Percentiles rank a stretch among this genome's conserved stretches.
These are phyloP conservation scores for Lycopodina hypogea DNA, from an alignment of 37 sponge, comb jelly and placozoan genomes.

Conservation along the genomic window DNA sequence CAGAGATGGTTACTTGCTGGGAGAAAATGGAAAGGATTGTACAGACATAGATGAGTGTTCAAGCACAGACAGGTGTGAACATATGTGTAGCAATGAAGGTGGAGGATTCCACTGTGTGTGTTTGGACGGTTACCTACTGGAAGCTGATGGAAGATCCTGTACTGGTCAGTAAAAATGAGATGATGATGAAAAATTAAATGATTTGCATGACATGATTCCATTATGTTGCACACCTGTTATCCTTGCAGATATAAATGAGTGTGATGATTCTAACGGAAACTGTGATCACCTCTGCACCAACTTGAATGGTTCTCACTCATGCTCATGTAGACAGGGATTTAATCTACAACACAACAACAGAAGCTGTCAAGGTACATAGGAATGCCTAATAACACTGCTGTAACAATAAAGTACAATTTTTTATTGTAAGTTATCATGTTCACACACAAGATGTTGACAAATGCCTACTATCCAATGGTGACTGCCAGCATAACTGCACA, in stretches of 20 bases:
- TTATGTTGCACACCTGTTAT: neutral
- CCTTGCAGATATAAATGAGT: slow-evolving; percentile 33
- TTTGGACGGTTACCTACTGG: neutral
- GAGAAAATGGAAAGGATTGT: neutral
- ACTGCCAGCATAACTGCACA: slow-evolving; percentile 34
- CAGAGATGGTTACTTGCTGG: slow-evolving; percentile 5
- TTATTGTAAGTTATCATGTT: neutral
- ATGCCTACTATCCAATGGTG: slow-evolving; percentile 26
- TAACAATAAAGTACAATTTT: neutral
- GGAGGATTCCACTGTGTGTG: neutral
- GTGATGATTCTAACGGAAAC: slow-evolving; percentile 24
- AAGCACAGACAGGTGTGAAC: neutral
- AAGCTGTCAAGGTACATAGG: neutral
- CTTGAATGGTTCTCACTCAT: slow-evolving; percentile 1
- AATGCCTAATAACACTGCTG: neutral
- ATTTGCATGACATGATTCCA: too few species aligned
- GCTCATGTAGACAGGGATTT: slow-evolving; percentile 12
- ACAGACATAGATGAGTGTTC: slow-evolving; percentile 10
- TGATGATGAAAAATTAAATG: too few species aligned
- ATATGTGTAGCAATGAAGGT: neutral
- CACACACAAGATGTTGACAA: slow-evolving; percentile 29
- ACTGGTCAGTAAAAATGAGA: neutral
- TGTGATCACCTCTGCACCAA: slow-evolving; percentile 44
- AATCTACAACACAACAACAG: neutral
- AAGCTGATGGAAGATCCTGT: slow-evolving; percentile 8